These are phyloP conservation scores for Magallana gigas DNA, from an alignment of 1,140 invertebrate species.

Conservation along the genomic window DNA sequence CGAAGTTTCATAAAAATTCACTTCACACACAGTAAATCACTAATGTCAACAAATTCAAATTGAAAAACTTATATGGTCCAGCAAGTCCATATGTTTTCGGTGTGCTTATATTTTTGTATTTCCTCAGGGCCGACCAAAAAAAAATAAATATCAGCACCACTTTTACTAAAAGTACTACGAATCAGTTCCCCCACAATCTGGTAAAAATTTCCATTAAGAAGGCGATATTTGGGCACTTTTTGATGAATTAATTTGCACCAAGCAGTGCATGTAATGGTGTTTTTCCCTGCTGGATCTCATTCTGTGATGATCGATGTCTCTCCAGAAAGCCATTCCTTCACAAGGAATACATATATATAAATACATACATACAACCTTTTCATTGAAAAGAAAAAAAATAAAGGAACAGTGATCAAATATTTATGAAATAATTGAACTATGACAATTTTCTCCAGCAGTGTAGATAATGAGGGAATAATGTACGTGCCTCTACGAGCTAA, in stretches of 20 bases:
- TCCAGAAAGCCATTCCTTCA: constrained; percentile 10
- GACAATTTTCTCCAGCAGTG: constrained; percentile 12
- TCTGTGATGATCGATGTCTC: not conserved
- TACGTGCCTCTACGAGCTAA: not conserved
- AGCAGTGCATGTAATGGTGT: constrained; percentile 25
- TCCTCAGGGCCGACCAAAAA: too few species aligned
- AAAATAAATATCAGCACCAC: not conserved
- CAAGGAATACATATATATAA: constrained; percentile 1
- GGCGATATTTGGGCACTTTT: not conserved
- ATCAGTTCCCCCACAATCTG: constrained; percentile 7
- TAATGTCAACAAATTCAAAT: too few species aligned
- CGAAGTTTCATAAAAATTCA: constrained; percentile 18
- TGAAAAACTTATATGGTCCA: too few species aligned
- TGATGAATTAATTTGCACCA: constrained; percentile 28
- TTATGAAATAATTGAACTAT: constrained; percentile 26
- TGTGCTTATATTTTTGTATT: too few species aligned
- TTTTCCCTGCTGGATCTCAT: not conserved
- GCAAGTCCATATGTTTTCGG: too few species aligned
- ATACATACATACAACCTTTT: constrained; percentile 18
- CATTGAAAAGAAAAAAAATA: constrained; percentile 13
- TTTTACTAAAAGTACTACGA: too few species aligned
- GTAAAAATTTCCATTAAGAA: constrained; percentile 1
- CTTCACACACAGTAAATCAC: not conserved
- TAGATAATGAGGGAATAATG: constrained; percentile 19
- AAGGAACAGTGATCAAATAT: constrained; percentile 9